phyloP scores from a whole-genome alignment of 2,888 invertebrate species.

The Chirona hameri region DNA sequence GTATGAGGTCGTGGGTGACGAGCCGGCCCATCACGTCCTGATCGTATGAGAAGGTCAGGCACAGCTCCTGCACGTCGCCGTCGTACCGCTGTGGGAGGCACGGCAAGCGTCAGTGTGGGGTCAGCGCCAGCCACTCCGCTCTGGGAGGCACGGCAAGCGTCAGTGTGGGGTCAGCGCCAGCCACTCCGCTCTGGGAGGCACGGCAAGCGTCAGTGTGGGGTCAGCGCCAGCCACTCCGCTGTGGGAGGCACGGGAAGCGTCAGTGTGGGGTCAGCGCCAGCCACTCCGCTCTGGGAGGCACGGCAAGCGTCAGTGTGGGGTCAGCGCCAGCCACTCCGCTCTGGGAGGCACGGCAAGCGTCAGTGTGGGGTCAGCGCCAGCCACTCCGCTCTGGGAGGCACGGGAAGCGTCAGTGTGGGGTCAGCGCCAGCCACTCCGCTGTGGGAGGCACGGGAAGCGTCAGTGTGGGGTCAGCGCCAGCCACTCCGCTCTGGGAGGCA shows the following conservation, averaged over 20 bases:
- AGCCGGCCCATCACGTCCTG: conserved; percentile 92
- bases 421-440: conserved; percentile 36
- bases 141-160: neutral
- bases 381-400: conserved; percentile 35
- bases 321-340: conserved; percentile 36
- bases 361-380: neutral
- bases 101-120: neutral
- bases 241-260: neutral
- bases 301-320: neutral
- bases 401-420: neutral
- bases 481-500: conserved; percentile 35
- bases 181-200: conserved; percentile 37
- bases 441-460: neutral
- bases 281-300: conserved; percentile 35
- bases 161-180: neutral
- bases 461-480: neutral
- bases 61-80: conserved; percentile 87
- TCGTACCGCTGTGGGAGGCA: conserved; percentile 38
- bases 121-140: conserved; percentile 36
- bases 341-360: neutral
- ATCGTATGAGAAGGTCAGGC: conserved; percentile 93
- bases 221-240: too few species aligned
- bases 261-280: neutral
- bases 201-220: too few species aligned
- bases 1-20: conserved; percentile 89